A percentile compares a stretch with the other conserved stretches of the same genome.
Conservation (phyloP, 2,888 invertebrate genomes). For the Morpho deidamia region DNA sequence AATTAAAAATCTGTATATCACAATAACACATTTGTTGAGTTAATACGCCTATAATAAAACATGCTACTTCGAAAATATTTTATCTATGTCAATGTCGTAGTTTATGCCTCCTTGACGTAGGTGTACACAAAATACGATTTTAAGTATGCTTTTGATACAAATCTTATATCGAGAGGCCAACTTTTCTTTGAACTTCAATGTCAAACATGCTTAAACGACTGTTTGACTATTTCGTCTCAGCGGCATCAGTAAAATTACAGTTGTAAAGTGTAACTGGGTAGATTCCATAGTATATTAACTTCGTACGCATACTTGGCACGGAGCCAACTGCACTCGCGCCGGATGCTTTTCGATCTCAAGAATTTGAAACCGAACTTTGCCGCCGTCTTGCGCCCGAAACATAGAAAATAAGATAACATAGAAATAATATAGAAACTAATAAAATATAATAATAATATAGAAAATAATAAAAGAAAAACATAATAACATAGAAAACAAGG, state of each 20-base stretch:
- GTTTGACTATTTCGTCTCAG: conserved; percentile 35
- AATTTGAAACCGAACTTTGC: conserved; percentile 28
- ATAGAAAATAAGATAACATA: not conserved
- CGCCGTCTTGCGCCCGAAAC: conserved; percentile 4
- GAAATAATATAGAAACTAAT: no score
- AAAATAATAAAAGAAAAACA: no score
- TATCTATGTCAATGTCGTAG: conserved; percentile 22
- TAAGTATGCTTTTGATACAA: conserved; percentile 16
- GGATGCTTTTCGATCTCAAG: conserved; percentile 46
- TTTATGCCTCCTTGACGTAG: conserved; percentile 8
- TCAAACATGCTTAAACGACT: conserved; percentile 30
- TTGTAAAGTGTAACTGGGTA: conserved; percentile 45
- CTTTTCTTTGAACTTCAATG: conserved; percentile 32
- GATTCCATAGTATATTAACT: conserved; percentile 52
- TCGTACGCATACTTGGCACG: conserved; percentile 40
- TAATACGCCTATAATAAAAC: not conserved
- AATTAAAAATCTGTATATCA: no score
- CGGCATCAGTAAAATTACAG: conserved; percentile 36
- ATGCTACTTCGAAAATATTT: not conserved
- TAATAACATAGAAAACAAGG: no score
- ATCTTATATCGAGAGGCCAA: conserved; percentile 14
- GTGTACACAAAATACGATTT: conserved; percentile 11
- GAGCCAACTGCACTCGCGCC: conserved; percentile 59
- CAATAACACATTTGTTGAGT: not conserved
- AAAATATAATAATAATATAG: no score